Percentiles rank a stretch among this genome's conserved stretches.
These are phyloP conservation scores for Fragum fragum DNA, from an alignment of 2,888 invertebrate species.

Conservation along the genomic window DNA sequence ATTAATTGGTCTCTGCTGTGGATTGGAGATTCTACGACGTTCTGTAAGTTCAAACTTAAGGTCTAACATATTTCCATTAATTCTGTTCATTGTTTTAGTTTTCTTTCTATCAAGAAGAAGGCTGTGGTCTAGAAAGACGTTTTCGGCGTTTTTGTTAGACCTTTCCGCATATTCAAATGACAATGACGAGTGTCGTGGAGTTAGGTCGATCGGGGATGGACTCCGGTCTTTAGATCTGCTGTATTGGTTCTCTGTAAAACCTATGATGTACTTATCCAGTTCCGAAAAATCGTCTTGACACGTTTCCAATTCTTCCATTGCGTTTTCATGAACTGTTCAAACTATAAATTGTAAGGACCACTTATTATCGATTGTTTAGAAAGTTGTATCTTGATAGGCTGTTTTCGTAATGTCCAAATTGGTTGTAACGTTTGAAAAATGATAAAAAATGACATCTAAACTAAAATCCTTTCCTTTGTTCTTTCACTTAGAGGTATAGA, in stretches of 20 bases:
- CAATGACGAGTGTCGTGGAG: slow-evolving; percentile 38
- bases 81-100: slow-evolving; percentile 47
- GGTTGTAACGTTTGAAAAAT: no score
- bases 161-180: slow-evolving; percentile 58
- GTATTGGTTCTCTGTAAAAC: slow-evolving; percentile 64
- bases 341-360: no score
- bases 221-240: slow-evolving; percentile 30
- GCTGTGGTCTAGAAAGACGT: slow-evolving; percentile 41
- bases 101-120: slow-evolving; percentile 42
- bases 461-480: no score
- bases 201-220: slow-evolving; percentile 48
- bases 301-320: slow-evolving; percentile 22
- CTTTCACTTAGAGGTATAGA: no score
- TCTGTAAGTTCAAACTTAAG: slow-evolving; percentile 60
- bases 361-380: no score
- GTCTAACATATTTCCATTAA: slow-evolving; percentile 51
- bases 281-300: slow-evolving; percentile 21
- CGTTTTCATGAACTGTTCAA: not conserved
- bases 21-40: slow-evolving; percentile 42
- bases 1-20: not conserved
- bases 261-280: slow-evolving; percentile 57
- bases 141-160: slow-evolving; percentile 52
- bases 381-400: no score
- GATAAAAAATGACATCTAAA: no score
- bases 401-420: no score